Evolutionary conservation across 2,888 invertebrate genomes (phyloP).

Genomic region (Omphaloscelis lunosa): DNA sequence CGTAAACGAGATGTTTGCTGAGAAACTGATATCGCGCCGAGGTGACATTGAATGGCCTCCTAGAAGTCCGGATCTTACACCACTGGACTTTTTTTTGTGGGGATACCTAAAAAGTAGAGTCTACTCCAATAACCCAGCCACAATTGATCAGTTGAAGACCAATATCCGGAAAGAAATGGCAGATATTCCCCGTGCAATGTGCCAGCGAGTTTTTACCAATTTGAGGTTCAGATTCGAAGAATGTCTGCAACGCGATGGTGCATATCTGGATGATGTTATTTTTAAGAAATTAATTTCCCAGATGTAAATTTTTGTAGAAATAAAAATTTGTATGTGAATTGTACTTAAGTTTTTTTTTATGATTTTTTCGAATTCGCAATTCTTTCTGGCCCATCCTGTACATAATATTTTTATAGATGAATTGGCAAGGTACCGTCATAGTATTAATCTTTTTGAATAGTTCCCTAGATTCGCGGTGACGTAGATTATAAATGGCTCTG

Average conservation of each 20-base stretch:
- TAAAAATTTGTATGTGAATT: no score
- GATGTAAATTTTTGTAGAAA: no score
- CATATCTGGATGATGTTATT: neutral
- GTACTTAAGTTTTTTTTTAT: no score
- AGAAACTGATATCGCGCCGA: conserved; percentile 43
- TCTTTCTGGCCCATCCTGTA: no score
- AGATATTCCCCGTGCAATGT: neutral
- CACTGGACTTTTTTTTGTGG: neutral
- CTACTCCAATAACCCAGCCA: neutral
- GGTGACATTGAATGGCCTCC: conserved; percentile 41
- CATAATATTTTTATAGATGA: no score
- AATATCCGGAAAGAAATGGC: conserved; percentile 1
- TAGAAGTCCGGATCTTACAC: conserved; percentile 1
- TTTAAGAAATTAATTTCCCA: no score
- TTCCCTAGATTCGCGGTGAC: no score
- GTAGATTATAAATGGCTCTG: no score
- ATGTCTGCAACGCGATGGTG: neutral
- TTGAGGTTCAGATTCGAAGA: conserved; percentile 6
- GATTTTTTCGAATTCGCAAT: no score
- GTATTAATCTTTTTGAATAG: no score
- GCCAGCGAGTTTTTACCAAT: conserved; percentile 9
- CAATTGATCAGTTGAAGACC: conserved; percentile 6
- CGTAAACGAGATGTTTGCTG: conserved; percentile 45
- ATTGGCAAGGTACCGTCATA: no score
- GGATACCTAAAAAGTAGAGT: neutral